Conservation (phyloP, 2,888 invertebrate genomes). For the Notodonta ziczac region DNA sequence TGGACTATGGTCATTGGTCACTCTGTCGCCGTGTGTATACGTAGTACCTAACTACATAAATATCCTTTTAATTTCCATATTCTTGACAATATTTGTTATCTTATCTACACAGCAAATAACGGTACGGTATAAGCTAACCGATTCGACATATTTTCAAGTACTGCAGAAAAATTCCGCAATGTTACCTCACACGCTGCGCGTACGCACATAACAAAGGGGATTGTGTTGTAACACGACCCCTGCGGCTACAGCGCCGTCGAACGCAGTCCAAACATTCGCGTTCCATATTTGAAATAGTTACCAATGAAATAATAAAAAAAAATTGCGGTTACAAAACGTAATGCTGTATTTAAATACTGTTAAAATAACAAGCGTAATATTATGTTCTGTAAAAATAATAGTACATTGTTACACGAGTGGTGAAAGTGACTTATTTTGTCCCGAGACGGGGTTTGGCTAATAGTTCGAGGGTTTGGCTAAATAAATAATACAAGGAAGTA, state of each 20-base stretch:
- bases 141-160: conserved; percentile 1
- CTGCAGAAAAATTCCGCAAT: conserved; percentile 5
- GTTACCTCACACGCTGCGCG: conserved; percentile 3
- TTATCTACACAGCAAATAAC: too few species aligned
- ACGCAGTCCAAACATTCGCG: conserved; percentile 22
- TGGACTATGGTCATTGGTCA: too few species aligned
- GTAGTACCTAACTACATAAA: too few species aligned
- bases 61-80: neutral
- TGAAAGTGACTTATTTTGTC: too few species aligned
- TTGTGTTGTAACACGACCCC: conserved; percentile 26
- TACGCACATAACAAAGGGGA: conserved; percentile 13
- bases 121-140: neutral
- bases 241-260: conserved; percentile 15
- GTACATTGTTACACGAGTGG: too few species aligned
- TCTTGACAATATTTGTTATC: too few species aligned
- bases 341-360: neutral
- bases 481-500: too few species aligned
- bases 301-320: conserved; percentile 10
- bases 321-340: conserved; percentile 17
- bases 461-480: too few species aligned
- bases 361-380: neutral
- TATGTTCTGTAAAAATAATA: too few species aligned
- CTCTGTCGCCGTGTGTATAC: too few species aligned
- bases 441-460: too few species aligned
- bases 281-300: conserved; percentile 36